Conservation (phyloP, 2,888 invertebrate species). For the Drosophila siamana region DNA sequence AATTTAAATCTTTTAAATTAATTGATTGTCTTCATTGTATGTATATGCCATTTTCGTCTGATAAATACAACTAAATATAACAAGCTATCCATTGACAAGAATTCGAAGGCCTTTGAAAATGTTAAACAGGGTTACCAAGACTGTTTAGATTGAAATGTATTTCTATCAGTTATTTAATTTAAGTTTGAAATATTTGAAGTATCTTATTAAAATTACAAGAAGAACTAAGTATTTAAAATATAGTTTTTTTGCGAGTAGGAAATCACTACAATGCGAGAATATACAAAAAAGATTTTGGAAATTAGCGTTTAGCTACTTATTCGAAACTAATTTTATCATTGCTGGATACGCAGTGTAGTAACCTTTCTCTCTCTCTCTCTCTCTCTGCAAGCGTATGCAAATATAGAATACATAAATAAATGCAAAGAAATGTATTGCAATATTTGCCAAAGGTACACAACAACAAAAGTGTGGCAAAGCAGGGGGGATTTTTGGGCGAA, state of each 20-base stretch:
- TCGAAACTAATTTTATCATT: neutral
- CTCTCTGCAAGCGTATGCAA: constrained; percentile 18
- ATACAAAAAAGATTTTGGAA: neutral
- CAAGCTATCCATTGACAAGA: no score
- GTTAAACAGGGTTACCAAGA: no score
- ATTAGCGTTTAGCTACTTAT: neutral
- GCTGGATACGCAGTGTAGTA: neutral
- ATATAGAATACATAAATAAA: constrained; percentile 58
- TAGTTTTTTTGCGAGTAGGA: neutral
- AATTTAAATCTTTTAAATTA: neutral
- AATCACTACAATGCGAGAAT: neutral
- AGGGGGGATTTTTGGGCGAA: constrained; percentile 12
- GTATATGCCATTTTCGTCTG: no score
- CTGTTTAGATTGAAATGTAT: no score
- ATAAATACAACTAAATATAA: no score
- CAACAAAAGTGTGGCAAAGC: constrained; percentile 32
- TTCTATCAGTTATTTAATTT: no score
- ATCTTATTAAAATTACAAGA: no score
- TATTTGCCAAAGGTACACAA: constrained; percentile 58
- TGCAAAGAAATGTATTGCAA: constrained; percentile 63
- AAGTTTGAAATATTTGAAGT: no score
- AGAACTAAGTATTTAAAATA: neutral
- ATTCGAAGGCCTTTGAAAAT: no score
- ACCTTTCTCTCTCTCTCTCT: neutral
- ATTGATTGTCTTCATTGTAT: neutral